Base-by-base conservation (phyloP, 2,888 invertebrate genomes). In the Acleris holmiana region DNA sequence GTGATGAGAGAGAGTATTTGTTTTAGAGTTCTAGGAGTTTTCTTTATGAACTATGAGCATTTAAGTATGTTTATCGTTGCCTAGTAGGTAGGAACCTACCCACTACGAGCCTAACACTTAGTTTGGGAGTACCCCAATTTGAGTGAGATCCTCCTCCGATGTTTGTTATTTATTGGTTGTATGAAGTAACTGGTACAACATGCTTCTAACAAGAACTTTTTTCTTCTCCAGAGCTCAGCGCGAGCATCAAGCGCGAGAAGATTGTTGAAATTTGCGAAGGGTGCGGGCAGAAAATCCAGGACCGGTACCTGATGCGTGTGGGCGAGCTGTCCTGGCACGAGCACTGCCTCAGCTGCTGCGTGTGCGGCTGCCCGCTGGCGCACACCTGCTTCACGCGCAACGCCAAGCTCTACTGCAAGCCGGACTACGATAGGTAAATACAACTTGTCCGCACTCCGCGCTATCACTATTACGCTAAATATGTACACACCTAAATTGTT, bases 241-340 rank as follows among this genome's bases (percentile, higher is more conserved):
- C 94, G 59, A 94, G 94, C 83, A 95, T 96, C 84, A 96, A 96
- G 84, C 93, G 95, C 71, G 96, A 97, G 87, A 96, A 96, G 88
- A 95, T 95, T 70, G 96, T 96, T 73, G 97, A 98, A 88, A 95
- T 96, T 80, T 99, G 99, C 91, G 98, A 98, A 77, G 98, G 98
- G 60, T 99, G 99, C 91, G 97, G 98, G 17, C 97, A 97, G 84
- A 97, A 97, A 89, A 99, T 99, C 79, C 95, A 97, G 83, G 99
- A 99, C 93, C 95, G 98, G 66, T 99, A 97, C 93, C 94, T 99
- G 79, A 97, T 99, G 96, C 94, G 98, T 80, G 98, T 99, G 53
- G 96, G 97, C 56, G 98, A 99, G 78, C 94, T 97, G 66, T 97
- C 97, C 80, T 99, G 98, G 97, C 99, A 99, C 93, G 98, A 99